Percentiles rank a stretch among this genome's conserved stretches.
These are phyloP conservation scores for Spea hammondii DNA, from an alignment of 2,797 vertebrate species.

Conservation along the genomic window DNA sequence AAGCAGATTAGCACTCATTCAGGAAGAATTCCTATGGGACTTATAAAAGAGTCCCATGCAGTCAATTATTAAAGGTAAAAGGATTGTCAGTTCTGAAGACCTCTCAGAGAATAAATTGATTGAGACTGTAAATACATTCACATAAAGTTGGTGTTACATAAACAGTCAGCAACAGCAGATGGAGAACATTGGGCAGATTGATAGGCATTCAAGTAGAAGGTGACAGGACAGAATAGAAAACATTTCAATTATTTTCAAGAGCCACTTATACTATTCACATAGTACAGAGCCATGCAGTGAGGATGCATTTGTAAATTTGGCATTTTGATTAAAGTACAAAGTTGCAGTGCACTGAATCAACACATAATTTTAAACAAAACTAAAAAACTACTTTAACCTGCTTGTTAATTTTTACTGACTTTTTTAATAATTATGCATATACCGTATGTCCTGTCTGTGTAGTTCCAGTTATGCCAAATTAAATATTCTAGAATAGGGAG, in stretches of 20 bases:
- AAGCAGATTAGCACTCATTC: conserved; percentile 9
- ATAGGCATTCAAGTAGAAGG: conserved; percentile 26
- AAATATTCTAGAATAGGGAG: background rate
- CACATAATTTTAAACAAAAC: background rate
- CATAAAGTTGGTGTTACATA: conserved; percentile 36
- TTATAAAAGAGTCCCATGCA: conserved; percentile 22
- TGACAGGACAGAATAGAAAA: conserved; percentile 32
- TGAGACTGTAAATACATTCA: conserved; percentile 25
- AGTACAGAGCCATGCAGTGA: background rate
- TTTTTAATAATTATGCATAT: background rate
- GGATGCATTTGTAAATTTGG: background rate
- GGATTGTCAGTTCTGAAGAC: conserved; percentile 28
- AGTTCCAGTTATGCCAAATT: background rate
- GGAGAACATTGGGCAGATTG: conserved; percentile 40
- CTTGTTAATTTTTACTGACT: background rate
- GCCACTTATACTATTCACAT: conserved; percentile 17
- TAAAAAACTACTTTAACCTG: background rate
- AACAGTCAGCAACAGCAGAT: conserved; percentile 31
- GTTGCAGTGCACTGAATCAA: conserved; percentile 2
- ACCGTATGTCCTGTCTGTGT: background rate
- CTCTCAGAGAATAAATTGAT: conserved; percentile 27
- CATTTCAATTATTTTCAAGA: conserved; percentile 35
- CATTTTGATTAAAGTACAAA: conserved; percentile 11
- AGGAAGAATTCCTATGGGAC: conserved; percentile 3
- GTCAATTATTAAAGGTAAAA: conserved; percentile 33